Percentiles rank a stretch among this genome's conserved stretches.
These are phyloP conservation scores for Brachionus sp. DNA, from an alignment of 1,140 invertebrate genomes.

Conservation along the genomic window DNA sequence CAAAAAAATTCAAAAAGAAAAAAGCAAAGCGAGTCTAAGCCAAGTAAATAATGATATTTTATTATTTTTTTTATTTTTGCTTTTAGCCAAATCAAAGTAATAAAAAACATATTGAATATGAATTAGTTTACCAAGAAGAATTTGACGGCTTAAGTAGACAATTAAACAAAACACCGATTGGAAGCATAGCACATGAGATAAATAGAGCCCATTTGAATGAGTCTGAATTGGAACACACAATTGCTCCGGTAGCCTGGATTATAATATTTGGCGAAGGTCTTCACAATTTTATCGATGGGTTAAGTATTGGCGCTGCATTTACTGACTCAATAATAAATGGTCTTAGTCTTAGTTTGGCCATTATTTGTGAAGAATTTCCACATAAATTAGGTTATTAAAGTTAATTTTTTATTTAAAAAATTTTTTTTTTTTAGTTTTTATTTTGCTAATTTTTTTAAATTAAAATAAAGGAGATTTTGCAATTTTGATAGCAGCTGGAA, in stretches of 20 bases:
- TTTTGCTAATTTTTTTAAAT: background rate
- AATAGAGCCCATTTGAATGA: background rate
- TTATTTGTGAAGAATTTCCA: slow-evolving; percentile 70
- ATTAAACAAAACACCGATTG: background rate
- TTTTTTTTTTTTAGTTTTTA: background rate
- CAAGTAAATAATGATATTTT: background rate
- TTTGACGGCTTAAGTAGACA: background rate
- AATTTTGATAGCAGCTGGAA: slow-evolving; percentile 64
- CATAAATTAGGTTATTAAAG: slow-evolving; percentile 67
- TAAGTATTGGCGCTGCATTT: slow-evolving; percentile 71
- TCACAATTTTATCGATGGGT: slow-evolving; percentile 71
- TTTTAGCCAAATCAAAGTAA: background rate
- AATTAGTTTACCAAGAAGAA: background rate
- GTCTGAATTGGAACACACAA: slow-evolving; percentile 49
- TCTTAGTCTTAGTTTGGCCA: slow-evolving; percentile 67
- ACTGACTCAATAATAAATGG: slow-evolving; percentile 65
- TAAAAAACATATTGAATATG: background rate
- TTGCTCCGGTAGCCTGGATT: slow-evolving; percentile 70
- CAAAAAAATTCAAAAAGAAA: slow-evolving; percentile 11
- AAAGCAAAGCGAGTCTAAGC: background rate
- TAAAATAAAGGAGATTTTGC: slow-evolving; percentile 67
- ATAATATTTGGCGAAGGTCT: slow-evolving; percentile 71
- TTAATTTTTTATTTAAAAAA: background rate
- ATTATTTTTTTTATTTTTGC: background rate
- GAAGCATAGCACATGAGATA: background rate